Base-by-base conservation (phyloP, 1,140 invertebrate genomes). In the Propsilocerus akamusi region DNA sequence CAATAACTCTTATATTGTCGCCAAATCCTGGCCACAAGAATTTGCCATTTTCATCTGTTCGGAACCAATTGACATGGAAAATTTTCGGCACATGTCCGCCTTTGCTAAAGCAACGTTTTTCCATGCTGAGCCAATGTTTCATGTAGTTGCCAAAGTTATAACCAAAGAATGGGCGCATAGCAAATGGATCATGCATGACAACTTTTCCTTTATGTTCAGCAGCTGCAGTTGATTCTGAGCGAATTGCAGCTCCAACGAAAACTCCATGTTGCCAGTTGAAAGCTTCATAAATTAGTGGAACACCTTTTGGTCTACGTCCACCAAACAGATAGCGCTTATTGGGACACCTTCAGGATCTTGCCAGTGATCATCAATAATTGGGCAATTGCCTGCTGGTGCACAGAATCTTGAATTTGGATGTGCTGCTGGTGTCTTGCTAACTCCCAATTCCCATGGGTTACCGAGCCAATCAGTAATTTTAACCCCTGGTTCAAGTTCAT, bases 1-100 rank as follows among this genome's bases (percentile, higher is more conserved):
- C 92, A 12, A 98, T 69, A 1, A 98, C 92, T 14, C 95, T 77
- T 12, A 81, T 78, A 63, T 99, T 99, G 53, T 99, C 95, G 0
- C 94, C 95, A 63, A 94, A 99, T 54, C 95, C 95, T 23, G 95
- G 95, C 95, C 95, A 98, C 37, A 98, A 67, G 72, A 96, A 97
- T 65, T 87, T 82, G 7, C 89, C 90, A 58, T 80, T 59, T 0
- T 56, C 53, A 52, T 77, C 74, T 62, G 94, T 94, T 53, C 93
- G 75, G 76, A 98, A 99, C 95, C 95, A 99, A 65, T 99, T 98
- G 24, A 98, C 93, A 60, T 97, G 92, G 77, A 94, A 97, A 53
- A 97, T 85, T 65, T 86, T 86, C 4, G 95, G 95, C 48, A 97
- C 67, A 26, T 80, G 73, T 3, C 73, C 59, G 1, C 63, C 63